These are phyloP conservation scores for Leptopilina myrica DNA, from an alignment of 2,888 invertebrate species.

Conservation along the genomic window DNA sequence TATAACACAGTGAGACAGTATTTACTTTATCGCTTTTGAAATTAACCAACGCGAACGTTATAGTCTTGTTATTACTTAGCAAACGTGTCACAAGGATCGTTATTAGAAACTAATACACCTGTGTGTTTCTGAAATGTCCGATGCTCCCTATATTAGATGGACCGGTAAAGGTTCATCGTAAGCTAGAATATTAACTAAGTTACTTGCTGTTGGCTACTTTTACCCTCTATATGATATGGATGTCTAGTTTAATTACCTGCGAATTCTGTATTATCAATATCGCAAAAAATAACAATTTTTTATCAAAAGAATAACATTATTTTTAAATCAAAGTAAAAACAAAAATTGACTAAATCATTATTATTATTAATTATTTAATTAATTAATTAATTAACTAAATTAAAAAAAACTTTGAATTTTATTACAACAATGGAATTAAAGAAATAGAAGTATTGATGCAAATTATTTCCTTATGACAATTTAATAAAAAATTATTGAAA, in stretches of 20 bases:
- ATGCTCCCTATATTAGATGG: slow-evolving; percentile 28
- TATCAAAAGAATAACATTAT: too few relatives aligned
- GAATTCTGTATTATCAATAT: neutral
- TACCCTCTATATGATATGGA: too few relatives aligned
- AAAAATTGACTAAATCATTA: too few relatives aligned
- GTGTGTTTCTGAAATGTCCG: slow-evolving; percentile 5
- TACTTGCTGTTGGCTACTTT: slow-evolving; percentile 63
- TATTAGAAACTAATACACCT: slow-evolving; percentile 57
- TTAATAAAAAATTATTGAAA: too few relatives aligned
- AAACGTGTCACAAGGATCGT: slow-evolving; percentile 39
- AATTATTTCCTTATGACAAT: too few relatives aligned
- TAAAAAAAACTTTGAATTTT: too few relatives aligned
- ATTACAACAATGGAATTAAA: too few relatives aligned
- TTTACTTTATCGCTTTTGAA: neutral
- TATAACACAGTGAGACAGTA: neutral
- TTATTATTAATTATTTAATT: too few relatives aligned
- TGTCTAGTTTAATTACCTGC: neutral
- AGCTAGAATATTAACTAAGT: slow-evolving; percentile 67
- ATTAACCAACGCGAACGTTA: slow-evolving; percentile 4
- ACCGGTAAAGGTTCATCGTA: slow-evolving; percentile 56
- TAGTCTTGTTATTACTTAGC: slow-evolving; percentile 13
- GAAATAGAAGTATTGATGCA: too few relatives aligned
- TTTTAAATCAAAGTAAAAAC: too few relatives aligned
- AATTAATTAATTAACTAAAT: too few relatives aligned
- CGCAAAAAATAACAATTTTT: neutral